These are phyloP conservation scores for Tachyglossus aculeatus DNA, from an alignment of 2,797 vertebrate species.

Conservation along the genomic window DNA sequence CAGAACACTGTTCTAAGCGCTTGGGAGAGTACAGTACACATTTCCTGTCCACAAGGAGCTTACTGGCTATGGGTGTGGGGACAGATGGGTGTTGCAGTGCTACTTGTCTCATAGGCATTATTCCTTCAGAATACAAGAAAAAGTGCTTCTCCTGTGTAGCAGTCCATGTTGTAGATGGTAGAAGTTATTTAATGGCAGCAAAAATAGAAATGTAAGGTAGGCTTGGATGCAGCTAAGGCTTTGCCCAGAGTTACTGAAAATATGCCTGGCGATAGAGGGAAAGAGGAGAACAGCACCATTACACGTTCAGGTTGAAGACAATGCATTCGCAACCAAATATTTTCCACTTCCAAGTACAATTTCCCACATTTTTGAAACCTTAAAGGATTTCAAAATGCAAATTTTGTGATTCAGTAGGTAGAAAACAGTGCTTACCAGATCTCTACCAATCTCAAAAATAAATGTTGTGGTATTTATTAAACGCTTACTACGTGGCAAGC, in stretches of 20 bases:
- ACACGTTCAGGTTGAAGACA: background rate
- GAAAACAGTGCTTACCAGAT: constrained; percentile 3
- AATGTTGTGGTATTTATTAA: background rate
- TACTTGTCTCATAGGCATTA: constrained; percentile 5
- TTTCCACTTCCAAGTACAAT: background rate
- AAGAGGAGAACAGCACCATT: background rate
- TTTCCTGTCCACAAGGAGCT: too few species aligned
- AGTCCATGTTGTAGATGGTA: constrained; percentile 4
- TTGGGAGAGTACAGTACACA: too few species aligned
- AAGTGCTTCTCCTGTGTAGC: background rate
- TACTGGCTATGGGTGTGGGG: too few species aligned
- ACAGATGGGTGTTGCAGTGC: background rate
- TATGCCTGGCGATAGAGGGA: background rate
- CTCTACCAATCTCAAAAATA: background rate
- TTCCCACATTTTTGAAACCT: background rate
- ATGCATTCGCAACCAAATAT: background rate
- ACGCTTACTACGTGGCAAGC: too few species aligned
- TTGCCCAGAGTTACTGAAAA: background rate
- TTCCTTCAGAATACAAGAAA: constrained; percentile 1
- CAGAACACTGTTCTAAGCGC: too few species aligned
- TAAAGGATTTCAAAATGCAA: constrained; percentile 14
- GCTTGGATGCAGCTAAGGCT: background rate
- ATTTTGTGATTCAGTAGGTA: background rate
- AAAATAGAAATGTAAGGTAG: background rate
- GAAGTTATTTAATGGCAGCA: constrained; percentile 3